These are phyloP conservation scores for Cossypha caffra DNA, from an alignment of 2,797 vertebrate genomes.

Conservation along the genomic window DNA sequence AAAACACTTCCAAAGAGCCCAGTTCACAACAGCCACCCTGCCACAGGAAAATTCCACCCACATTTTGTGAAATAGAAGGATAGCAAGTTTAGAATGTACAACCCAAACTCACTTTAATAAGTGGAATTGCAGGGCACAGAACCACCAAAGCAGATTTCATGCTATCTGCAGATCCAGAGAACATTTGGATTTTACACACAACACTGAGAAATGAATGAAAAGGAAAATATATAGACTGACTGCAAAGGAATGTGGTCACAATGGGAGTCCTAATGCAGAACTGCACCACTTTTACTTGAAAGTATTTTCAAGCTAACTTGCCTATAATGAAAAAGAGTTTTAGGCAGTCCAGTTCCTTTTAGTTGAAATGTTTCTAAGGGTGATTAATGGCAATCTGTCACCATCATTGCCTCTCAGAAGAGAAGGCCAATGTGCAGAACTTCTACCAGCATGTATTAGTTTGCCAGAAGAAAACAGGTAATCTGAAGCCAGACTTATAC, in stretches of 20 bases:
- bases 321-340: not conserved
- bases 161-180: not conserved
- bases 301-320: not conserved
- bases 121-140: not conserved
- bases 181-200: not conserved
- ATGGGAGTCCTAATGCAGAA: not conserved
- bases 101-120: not conserved
- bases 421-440: not conserved
- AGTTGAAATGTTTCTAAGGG: not conserved
- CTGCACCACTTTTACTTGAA: not conserved
- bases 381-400: not conserved
- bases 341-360: not conserved
- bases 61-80: not conserved
- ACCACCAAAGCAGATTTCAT: not conserved
- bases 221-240: not conserved
- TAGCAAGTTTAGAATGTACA: not conserved
- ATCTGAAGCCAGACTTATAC: not conserved
- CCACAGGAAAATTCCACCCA: not conserved
- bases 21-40: not conserved
- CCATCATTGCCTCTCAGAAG: not conserved
- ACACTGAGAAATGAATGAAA: not conserved
- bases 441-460: not conserved
- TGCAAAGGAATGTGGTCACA: not conserved
- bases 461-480: not conserved
- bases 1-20: not conserved